These are phyloP conservation scores for Epinephelus malabaricus DNA, from an alignment of 2,797 vertebrate genomes.

Conservation along the genomic window DNA sequence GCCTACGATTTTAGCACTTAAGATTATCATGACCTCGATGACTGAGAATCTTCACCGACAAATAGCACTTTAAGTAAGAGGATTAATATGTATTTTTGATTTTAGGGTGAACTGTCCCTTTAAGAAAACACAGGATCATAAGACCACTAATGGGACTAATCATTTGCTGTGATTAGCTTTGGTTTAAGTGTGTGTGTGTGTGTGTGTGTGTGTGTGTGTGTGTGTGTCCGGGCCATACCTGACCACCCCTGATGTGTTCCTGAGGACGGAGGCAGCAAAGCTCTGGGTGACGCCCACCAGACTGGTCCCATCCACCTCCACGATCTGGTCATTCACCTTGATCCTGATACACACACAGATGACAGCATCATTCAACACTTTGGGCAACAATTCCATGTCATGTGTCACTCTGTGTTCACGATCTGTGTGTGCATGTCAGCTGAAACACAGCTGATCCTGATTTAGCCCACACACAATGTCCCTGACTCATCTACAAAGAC, in stretches of 20 bases:
- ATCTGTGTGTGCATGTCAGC: not conserved
- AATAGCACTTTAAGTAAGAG: too few species aligned
- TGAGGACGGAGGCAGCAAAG: slow-evolving; percentile 97
- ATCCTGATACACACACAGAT: slow-evolving; percentile 85
- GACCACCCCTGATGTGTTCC: slow-evolving; percentile 97
- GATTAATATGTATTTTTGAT: too few species aligned
- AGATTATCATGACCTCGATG: too few species aligned
- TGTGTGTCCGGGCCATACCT: slow-evolving; percentile 84
- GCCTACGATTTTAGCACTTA: too few species aligned
- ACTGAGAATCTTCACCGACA: too few species aligned
- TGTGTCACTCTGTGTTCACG: not conserved
- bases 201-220: not conserved
- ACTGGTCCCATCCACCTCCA: slow-evolving; percentile 98
- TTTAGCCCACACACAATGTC: not conserved
- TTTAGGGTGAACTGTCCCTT: too few species aligned
- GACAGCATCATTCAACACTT: slow-evolving; percentile 12
- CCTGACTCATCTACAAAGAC: not conserved
- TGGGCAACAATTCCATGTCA: not conserved
- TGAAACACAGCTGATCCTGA: not conserved
- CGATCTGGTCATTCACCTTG: slow-evolving; percentile 98
- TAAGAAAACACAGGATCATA: not conserved
- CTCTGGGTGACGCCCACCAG: slow-evolving; percentile 98
- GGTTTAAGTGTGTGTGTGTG: not conserved
- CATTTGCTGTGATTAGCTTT: not conserved
- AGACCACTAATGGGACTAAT: not conserved